Evolutionary conservation across 2,113 vertebrate genomes (phyloP), one percentile per base, ranked within the genome.

Genomic region (Hoplias malabaricus): DNA sequence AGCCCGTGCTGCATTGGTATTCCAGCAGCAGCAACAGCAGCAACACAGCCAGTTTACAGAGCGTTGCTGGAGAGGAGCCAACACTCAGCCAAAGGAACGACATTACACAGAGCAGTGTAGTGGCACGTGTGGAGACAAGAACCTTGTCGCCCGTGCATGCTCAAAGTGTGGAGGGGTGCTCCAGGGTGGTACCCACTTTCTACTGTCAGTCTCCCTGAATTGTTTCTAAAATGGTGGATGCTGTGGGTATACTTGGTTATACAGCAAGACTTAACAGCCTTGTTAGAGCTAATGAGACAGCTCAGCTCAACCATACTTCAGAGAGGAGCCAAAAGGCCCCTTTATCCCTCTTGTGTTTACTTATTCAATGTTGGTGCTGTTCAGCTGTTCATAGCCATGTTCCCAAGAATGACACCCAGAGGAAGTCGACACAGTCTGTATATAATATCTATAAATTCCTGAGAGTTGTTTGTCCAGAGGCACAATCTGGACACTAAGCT

Each of bases 41-140:
- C 16, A 12, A 69, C 23, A 10, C 65, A 69, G 50, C 43, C 75
- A 65, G 69, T 79, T 70, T 82, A 70, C 66, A 79, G 27, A 75
- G 75, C 61, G 61, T 62, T 68, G 34, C 78, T 53, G 72, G 59
- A 72, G 50, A 57, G 40, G 13, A 34, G 25, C 48, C 48, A 75
- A 50, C 48, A 36, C 42, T 53, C 6, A 23, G 3, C 43, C 38
- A n/a, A 9, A 31, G 13, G 70, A 78, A 74, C 7, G 9, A 14
- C 80, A 67, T 69, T n/a, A 34, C 42, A 21, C 53, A 6, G 13
- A 61, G 31, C 54, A n/a, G n/a, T n/a, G n/a, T n/a, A n/a, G n/a
- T n/a, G n/a, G n/a, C n/a, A n/a, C n/a, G n/a, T n/a, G n/a, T n/a
- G 48, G 33, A 54, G 14, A 38, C 11, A 2, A 21, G 33, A 27